phyloP scores from a whole-genome alignment of 2,797 vertebrate genomes.

The Cetoscarus ocellatus region DNA sequence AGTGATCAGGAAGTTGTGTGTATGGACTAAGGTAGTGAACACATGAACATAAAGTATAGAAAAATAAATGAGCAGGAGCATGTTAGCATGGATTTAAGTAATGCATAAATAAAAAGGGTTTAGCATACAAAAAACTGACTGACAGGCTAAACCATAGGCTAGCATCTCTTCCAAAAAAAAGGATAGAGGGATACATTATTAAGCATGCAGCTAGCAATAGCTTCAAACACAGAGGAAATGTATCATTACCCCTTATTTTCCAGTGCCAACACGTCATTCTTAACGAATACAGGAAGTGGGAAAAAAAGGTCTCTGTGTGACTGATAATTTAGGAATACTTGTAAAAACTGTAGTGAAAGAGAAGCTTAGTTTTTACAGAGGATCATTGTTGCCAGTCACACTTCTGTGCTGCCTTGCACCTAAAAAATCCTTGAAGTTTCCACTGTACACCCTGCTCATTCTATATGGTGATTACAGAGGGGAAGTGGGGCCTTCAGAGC shows the following conservation, averaged over 20 bases:
- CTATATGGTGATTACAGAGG: conserved; percentile 17
- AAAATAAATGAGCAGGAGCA: too few species aligned
- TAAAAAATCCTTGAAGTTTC: conserved; percentile 53
- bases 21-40: too few species aligned
- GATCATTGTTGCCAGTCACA: conserved; percentile 55
- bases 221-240: conserved; percentile 46
- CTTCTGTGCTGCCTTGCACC: conserved; percentile 14
- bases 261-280: conserved; percentile 49
- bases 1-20: too few species aligned
- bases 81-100: too few species aligned
- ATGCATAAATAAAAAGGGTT: too few species aligned
- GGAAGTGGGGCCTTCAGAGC: background rate
- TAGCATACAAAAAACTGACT: too few species aligned
- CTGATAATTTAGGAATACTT: conserved; percentile 57
- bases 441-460: conserved; percentile 13
- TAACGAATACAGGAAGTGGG: conserved; percentile 64
- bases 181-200: conserved; percentile 13
- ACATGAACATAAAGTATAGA: too few species aligned
- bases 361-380: conserved; percentile 44
- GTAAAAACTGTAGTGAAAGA: conserved; percentile 58
- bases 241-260: conserved; percentile 57
- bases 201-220: conserved; percentile 38
- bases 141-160: too few species aligned
- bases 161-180: background rate
- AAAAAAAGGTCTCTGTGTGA: conserved; percentile 47